These are phyloP conservation scores for Athrips mouffetella DNA, from an alignment of 2,888 invertebrate genomes.

Conservation along the genomic window DNA sequence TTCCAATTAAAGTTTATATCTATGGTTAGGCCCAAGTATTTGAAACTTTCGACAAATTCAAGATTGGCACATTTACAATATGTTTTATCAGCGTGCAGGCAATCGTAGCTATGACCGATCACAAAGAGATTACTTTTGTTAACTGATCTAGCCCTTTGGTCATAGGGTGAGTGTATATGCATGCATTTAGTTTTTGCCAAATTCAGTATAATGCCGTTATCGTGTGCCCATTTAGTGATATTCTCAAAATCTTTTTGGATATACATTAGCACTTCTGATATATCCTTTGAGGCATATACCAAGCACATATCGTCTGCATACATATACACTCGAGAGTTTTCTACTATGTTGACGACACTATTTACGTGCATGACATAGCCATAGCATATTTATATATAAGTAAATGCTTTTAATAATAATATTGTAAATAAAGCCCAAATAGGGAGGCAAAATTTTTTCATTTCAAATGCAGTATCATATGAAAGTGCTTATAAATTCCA, in stretches of 20 bases:
- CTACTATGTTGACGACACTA: slow-evolving; percentile 22
- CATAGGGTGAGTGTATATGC: no score
- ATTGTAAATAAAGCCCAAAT: no score
- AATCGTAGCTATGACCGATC: no score
- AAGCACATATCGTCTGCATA: slow-evolving; percentile 27
- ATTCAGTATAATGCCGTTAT: slow-evolving; percentile 4
- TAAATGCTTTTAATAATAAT: no score
- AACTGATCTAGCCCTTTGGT: neutral
- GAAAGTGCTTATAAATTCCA: no score
- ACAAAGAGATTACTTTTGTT: neutral
- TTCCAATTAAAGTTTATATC: neutral
- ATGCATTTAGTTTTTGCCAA: neutral
- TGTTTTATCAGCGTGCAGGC: neutral
- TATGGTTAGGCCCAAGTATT: neutral
- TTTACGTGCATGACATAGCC: no score
- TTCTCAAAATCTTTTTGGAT: slow-evolving; percentile 3
- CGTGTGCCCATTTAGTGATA: slow-evolving; percentile 11
- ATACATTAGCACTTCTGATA: neutral
- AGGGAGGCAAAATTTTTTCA: no score
- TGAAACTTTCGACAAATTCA: neutral
- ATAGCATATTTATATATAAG: no score
- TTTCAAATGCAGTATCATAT: no score
- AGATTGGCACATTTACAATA: neutral
- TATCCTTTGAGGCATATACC: slow-evolving; percentile 15
- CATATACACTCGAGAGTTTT: slow-evolving; percentile 20